Percentiles rank a stretch among this genome's conserved stretches.
Conservation (phyloP, 2,113 vertebrate genomes). For the Rousettus leschenaultii region DNA sequence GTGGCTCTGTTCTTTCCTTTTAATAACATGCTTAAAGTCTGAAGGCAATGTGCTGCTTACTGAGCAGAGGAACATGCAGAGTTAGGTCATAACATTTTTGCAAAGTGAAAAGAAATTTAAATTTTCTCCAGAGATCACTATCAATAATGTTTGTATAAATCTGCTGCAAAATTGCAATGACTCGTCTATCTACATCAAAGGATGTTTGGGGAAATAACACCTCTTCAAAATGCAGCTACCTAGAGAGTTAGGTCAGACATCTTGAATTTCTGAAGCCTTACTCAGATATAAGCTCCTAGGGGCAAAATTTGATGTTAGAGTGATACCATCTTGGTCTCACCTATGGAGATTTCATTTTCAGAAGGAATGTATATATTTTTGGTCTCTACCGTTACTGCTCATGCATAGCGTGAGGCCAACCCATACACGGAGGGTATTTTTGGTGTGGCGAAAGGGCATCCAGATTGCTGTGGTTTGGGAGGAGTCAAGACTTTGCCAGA, state of each 20-base stretch:
- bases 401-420: neutral
- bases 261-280: slow-evolving; percentile 2
- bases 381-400: neutral
- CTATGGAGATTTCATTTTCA: neutral
- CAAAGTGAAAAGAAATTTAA: slow-evolving; percentile 44
- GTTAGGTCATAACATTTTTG: slow-evolving; percentile 18
- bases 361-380: neutral
- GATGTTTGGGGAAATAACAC: slow-evolving; percentile 5
- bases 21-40: neutral
- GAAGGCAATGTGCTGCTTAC: neutral
- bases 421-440: neutral
- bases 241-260: neutral
- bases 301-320: neutral
- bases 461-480: neutral
- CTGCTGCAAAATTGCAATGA: neutral
- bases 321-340: neutral
- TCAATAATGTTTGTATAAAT: neutral
- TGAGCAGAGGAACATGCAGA: neutral
- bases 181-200: neutral
- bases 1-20: neutral
- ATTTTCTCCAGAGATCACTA: slow-evolving; percentile 20
- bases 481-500: neutral
- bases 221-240: neutral
- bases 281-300: neutral
- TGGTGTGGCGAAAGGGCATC: neutral